phyloP scores from a whole-genome alignment of 2,888 invertebrate species.

The Hirtodrosophila alboralis region DNA sequence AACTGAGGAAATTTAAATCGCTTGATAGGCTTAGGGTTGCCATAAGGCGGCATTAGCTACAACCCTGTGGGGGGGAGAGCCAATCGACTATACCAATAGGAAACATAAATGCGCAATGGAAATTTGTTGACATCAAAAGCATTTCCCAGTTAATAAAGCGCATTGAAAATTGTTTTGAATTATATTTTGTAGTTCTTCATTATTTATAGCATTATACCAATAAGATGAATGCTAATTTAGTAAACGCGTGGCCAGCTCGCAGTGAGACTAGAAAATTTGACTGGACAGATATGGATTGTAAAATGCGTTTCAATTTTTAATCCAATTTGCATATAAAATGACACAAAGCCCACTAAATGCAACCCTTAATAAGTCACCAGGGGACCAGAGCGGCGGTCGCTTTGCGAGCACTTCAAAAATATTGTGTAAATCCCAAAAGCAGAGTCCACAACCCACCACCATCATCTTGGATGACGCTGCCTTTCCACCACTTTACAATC shows the following conservation, averaged over 20 bases:
- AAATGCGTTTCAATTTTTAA: constrained; percentile 74
- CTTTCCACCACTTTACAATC: constrained; percentile 73
- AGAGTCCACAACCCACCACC: constrained; percentile 44
- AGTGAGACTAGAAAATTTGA: constrained; percentile 34
- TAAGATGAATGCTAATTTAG: constrained; percentile 71
- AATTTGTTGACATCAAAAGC: constrained; percentile 75
- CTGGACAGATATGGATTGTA: constrained; percentile 46
- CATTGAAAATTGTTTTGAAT: constrained; percentile 49
- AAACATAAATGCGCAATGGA: constrained; percentile 62
- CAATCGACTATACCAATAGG: background rate
- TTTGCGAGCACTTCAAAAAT: constrained; percentile 75
- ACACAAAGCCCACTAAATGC: constrained; percentile 80
- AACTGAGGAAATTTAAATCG: constrained; percentile 60
- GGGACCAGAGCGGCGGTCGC: constrained; percentile 72
- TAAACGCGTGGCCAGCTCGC: constrained; percentile 52
- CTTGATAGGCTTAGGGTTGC: constrained; percentile 70
- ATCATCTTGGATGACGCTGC: constrained; percentile 22
- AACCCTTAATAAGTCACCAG: constrained; percentile 81
- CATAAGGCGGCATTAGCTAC: constrained; percentile 18
- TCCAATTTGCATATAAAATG: constrained; percentile 81
- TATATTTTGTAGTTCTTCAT: constrained; percentile 14
- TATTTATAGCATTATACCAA: constrained; percentile 71
- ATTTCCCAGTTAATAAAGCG: constrained; percentile 76
- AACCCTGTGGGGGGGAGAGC: constrained; percentile 8
- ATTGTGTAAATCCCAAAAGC: constrained; percentile 77